A percentile compares a stretch with the other conserved stretches of the same genome.
Conservation (phyloP, 2,888 invertebrate genomes). For the Lymantria dispar region DNA sequence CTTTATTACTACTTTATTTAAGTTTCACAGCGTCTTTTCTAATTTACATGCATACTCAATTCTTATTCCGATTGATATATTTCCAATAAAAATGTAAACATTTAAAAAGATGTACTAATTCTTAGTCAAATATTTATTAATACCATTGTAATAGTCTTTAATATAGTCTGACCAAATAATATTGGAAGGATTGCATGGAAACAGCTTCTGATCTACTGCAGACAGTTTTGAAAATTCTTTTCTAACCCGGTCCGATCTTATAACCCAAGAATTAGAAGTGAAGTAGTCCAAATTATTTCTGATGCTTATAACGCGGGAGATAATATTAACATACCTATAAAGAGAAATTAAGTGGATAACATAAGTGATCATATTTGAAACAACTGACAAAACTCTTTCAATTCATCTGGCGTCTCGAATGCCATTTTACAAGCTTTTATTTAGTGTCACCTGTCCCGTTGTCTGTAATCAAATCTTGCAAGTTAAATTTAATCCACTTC, state of each 20-base stretch:
- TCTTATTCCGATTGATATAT: too few relatives aligned
- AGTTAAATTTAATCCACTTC: too few relatives aligned
- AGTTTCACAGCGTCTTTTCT: too few relatives aligned
- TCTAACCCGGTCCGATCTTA: slow-evolving; percentile 87
- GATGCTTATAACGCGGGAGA: slow-evolving; percentile 86
- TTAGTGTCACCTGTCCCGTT: too few relatives aligned
- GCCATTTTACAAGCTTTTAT: too few relatives aligned
- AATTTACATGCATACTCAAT: too few relatives aligned
- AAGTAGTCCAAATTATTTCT: slow-evolving; percentile 88
- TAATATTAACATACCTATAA: slow-evolving; percentile 86
- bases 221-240: slow-evolving; percentile 81
- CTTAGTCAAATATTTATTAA: slow-evolving; percentile 81
- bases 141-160: slow-evolving; percentile 90
- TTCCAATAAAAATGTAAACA: too few relatives aligned
- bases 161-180: slow-evolving; percentile 92
- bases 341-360: not conserved
- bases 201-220: slow-evolving; percentile 85
- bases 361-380: not conserved
- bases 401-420: too few relatives aligned
- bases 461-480: too few relatives aligned
- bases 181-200: slow-evolving; percentile 89
- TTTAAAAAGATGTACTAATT: too few relatives aligned
- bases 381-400: too few relatives aligned
- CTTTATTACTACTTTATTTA: too few relatives aligned
- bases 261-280: slow-evolving; percentile 90